These are phyloP conservation scores for Pipistrellus nathusii DNA, from an alignment of 2,797 vertebrate species.

Conservation along the genomic window DNA sequence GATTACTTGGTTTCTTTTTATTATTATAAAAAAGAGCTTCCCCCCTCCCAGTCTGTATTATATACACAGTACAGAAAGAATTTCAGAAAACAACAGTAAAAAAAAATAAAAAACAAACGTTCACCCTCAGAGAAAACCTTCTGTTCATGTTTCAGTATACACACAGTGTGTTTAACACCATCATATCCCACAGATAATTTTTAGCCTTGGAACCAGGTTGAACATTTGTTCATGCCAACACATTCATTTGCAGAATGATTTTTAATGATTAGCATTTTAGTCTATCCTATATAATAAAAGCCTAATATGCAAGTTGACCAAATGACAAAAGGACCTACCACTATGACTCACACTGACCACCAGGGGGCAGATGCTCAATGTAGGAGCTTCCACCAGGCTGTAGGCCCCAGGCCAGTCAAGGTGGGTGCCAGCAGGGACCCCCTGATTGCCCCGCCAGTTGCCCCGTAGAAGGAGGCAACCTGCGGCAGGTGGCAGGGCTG, in stretches of 20 bases:
- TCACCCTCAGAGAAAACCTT: background rate
- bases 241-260: background rate
- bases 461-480: too few relatives aligned
- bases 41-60: background rate
- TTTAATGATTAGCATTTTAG: background rate
- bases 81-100: constrained; percentile 51
- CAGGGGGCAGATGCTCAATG: too few relatives aligned
- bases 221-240: background rate
- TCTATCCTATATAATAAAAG: background rate
- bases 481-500: too few relatives aligned
- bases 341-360: too few relatives aligned
- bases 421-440: too few relatives aligned
- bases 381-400: too few relatives aligned
- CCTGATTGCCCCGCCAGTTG: too few relatives aligned
- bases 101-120: constrained; percentile 4
- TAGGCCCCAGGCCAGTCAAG: too few relatives aligned
- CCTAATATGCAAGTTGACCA: too few relatives aligned
- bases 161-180: background rate
- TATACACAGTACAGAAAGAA: background rate
- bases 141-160: background rate
- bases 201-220: background rate
- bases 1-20: background rate
- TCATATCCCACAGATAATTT: background rate
- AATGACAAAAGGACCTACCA: too few relatives aligned
- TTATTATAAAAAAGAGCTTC: background rate